A percentile compares a stretch with the other conserved stretches of the same genome.
phyloP scores from a whole-genome alignment of 2,797 vertebrate genomes.

The Smutsia gigantea region DNA sequence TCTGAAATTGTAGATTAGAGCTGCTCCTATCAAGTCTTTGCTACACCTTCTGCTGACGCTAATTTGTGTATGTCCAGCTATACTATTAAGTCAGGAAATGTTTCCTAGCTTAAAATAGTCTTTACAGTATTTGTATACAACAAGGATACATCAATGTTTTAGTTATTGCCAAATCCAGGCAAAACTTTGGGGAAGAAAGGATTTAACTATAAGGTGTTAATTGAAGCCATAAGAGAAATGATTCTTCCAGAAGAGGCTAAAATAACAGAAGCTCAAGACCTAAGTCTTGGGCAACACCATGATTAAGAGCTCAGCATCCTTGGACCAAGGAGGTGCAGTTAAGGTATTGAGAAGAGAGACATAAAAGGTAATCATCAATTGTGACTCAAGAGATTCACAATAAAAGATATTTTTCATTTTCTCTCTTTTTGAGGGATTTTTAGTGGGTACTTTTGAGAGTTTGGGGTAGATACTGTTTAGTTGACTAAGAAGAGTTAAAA shows the following conservation, averaged over 20 bases:
- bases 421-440: background rate
- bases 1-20: conserved; percentile 4
- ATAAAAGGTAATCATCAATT: background rate
- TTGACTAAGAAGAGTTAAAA: conserved; percentile 28
- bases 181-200: background rate
- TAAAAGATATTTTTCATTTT: background rate
- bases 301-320: background rate
- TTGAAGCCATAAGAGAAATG: background rate
- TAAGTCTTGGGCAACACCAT: background rate
- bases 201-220: conserved; percentile 11
- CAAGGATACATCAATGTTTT: background rate
- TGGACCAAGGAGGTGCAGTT: background rate
- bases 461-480: background rate
- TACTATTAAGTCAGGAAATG: conserved; percentile 2
- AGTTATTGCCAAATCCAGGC: background rate
- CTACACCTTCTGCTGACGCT: background rate
- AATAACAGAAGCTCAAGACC: background rate
- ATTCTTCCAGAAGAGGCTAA: background rate
- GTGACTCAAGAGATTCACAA: background rate
- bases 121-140: conserved; percentile 2
- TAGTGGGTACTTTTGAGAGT: background rate
- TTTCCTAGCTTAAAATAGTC: conserved; percentile 12
- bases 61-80: background rate
- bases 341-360: background rate
- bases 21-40: background rate